Percentiles rank a stretch among this genome's conserved stretches.
Evolutionary conservation across 2,888 invertebrate species (phyloP).

Genomic region (Lasioglossum zephyrum): DNA sequence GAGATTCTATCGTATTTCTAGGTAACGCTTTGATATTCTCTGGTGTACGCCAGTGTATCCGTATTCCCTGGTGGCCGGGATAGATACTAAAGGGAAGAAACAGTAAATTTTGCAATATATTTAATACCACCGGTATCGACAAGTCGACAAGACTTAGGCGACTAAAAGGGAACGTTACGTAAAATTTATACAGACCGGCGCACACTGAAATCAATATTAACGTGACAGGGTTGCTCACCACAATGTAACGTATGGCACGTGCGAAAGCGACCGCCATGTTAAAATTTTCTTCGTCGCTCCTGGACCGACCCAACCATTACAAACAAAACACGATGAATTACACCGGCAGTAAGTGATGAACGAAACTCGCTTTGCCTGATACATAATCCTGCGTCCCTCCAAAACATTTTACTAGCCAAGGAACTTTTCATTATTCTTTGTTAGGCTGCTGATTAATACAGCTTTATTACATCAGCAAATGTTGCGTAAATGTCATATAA

Average conservation of each 20-base stretch:
- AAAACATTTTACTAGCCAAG: no score
- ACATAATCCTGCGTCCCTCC: no score
- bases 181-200: conserved; percentile 26
- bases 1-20: not conserved
- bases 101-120: conserved; percentile 17
- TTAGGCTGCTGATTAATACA: not conserved
- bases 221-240: not conserved
- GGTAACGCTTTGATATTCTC: not conserved
- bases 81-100: conserved; percentile 8
- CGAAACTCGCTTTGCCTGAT: conserved; percentile 14
- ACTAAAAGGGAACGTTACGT: not conserved
- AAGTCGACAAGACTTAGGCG: not conserved
- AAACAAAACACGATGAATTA: conserved; percentile 37
- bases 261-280: not conserved
- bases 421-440: conserved; percentile 20
- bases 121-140: conserved; percentile 5
- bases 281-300: conserved; percentile 19
- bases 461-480: no score
- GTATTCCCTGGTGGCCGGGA: not conserved
- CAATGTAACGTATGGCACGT: not conserved
- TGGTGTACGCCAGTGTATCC: not conserved
- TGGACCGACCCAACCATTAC: not conserved
- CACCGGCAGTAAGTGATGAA: conserved; percentile 59
- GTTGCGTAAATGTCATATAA: not conserved
- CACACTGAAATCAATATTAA: conserved; percentile 16